These are phyloP conservation scores for Orthochromis indermauri DNA, from an alignment of 2,113 vertebrate genomes.

Conservation along the genomic window DNA sequence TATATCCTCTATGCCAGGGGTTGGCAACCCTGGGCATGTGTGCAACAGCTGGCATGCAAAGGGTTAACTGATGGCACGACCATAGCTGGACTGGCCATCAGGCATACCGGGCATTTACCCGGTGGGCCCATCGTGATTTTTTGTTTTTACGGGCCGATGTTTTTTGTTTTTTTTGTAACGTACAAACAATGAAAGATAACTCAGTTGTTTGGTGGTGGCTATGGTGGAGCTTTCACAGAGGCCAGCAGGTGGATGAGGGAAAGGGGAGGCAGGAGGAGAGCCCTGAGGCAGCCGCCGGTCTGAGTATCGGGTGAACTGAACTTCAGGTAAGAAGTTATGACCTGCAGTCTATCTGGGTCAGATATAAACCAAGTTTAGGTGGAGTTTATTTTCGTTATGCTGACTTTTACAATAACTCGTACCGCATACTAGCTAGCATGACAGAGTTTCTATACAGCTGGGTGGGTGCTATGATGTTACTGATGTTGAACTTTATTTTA, in stretches of 20 bases:
- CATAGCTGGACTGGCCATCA: neutral
- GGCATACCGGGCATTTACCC: neutral
- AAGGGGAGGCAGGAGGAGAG: neutral
- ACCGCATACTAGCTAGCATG: too few species aligned
- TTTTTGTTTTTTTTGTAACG: neutral
- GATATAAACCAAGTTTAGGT: too few species aligned
- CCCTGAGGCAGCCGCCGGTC: too few species aligned
- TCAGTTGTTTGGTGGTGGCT: neutral
- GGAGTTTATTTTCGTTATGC: too few species aligned
- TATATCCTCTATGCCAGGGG: neutral
- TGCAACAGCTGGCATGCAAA: neutral
- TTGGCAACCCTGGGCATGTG: neutral
- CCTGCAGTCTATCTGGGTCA: too few species aligned
- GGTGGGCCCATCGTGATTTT: neutral
- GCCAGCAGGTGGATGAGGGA: neutral
- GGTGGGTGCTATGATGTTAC: too few species aligned
- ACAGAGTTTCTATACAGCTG: too few species aligned
- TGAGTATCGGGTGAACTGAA: too few species aligned
- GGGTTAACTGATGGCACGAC: neutral
- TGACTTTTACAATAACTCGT: too few species aligned
- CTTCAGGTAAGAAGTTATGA: too few species aligned
- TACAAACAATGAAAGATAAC: neutral
- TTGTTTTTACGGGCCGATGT: accelerated
- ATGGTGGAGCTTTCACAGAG: neutral
- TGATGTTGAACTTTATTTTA: too few species aligned